Evolutionary conservation across 92 coral and sea anemone species (phyloP).

Genomic region (Chrysogorgia sp.): DNA sequence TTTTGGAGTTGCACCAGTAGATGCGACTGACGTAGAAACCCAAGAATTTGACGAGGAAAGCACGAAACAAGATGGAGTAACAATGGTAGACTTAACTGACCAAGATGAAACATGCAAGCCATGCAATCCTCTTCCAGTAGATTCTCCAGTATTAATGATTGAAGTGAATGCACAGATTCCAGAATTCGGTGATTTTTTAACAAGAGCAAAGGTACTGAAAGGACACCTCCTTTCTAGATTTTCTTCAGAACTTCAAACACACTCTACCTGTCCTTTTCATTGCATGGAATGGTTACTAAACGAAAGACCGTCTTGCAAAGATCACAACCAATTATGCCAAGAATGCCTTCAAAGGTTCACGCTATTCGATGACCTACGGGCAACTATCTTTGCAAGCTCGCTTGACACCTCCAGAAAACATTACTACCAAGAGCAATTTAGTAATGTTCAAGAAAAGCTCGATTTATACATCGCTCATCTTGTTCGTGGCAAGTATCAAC

Average conservation of each 20-base stretch:
- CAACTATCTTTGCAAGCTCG: constrained; percentile 2
- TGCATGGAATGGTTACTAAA: constrained; percentile 59
- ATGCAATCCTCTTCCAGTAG: constrained; percentile 13
- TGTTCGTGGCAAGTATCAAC: constrained; percentile 47
- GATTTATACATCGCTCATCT: constrained; percentile 32
- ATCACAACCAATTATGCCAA: constrained; percentile 9
- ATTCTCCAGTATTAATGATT: constrained; percentile 1
- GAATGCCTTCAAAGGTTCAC: constrained; percentile 8
- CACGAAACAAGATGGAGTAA: neutral
- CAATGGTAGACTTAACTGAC: neutral
- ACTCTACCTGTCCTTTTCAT: constrained; percentile 31
- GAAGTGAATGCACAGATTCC: neutral
- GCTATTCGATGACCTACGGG: constrained; percentile 16
- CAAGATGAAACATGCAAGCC: neutral
- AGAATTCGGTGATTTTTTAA: constrained; percentile 35
- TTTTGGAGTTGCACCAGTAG: neutral
- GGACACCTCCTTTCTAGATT: constrained; percentile 51
- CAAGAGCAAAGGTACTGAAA: neutral
- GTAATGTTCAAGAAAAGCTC: constrained; percentile 37
- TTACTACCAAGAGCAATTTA: constrained; percentile 14
- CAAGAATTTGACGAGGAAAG: constrained; percentile 1
- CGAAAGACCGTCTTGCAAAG: constrained; percentile 29
- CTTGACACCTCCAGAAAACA: neutral
- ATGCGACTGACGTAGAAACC: neutral
- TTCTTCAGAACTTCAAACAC: constrained; percentile 24